phyloP scores from a whole-genome alignment of 2,113 vertebrate genomes.

The Pteropus alecto region DNA sequence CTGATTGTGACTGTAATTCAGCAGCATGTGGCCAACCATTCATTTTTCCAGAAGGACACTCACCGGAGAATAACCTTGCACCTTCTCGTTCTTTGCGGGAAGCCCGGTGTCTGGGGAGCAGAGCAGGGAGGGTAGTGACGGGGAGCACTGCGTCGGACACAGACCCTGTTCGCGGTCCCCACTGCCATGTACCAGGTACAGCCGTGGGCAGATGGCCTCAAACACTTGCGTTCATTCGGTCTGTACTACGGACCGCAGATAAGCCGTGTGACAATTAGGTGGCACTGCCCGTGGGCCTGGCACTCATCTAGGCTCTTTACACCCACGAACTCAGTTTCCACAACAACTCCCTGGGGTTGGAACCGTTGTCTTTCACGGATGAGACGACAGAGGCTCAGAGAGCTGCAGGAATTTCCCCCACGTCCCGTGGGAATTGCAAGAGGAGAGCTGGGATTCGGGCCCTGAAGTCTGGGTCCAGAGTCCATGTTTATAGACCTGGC shows the following conservation, averaged over 20 bases:
- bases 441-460: background rate
- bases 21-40: background rate
- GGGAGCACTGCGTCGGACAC: background rate
- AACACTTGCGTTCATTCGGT: background rate
- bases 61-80: background rate
- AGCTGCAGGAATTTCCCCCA: background rate
- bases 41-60: background rate
- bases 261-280: background rate
- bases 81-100: background rate
- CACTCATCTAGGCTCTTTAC: background rate
- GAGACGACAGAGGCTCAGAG: background rate
- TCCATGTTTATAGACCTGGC: background rate
- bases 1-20: background rate
- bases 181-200: background rate
- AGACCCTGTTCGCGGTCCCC: background rate
- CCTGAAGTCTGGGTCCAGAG: background rate
- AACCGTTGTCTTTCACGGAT: background rate
- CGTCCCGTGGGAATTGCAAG: background rate
- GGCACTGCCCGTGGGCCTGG: background rate
- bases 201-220: background rate
- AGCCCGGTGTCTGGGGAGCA: background rate
- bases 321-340: background rate
- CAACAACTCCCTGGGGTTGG: background rate
- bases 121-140: background rate
- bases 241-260: background rate